Conservation (phyloP, 2,888 invertebrate genomes). For the Eucera pruinosa region DNA sequence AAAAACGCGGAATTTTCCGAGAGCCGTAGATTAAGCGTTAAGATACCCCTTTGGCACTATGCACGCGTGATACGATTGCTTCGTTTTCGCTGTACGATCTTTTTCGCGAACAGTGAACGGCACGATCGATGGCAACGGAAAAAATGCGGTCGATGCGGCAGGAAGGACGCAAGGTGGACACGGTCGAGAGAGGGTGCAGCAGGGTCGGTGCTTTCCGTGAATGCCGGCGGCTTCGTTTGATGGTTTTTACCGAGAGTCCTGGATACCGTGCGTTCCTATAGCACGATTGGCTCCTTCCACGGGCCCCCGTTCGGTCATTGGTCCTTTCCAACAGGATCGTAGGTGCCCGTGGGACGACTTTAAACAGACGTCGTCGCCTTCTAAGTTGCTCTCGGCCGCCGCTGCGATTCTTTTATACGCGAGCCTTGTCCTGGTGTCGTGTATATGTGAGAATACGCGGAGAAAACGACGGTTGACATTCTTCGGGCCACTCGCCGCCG, state of each 20-base stretch:
- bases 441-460: conserved; percentile 19
- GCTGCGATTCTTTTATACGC: conserved; percentile 35
- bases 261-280: conserved; percentile 78
- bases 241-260: conserved; percentile 76
- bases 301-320: conserved; percentile 68
- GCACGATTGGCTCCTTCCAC: conserved; percentile 74
- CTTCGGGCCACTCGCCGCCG: conserved; percentile 63
- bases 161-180: conserved; percentile 72
- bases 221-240: conserved; percentile 79
- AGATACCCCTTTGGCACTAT: conserved; percentile 9
- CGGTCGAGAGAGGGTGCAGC: conserved; percentile 70
- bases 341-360: conserved; percentile 62
- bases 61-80: conserved; percentile 38
- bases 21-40: too few species aligned
- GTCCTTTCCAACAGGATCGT: conserved; percentile 69
- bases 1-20: too few species aligned
- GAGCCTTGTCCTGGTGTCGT: not conserved
- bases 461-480: conserved; percentile 70
- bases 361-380: conserved; percentile 46
- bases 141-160: conserved; percentile 73
- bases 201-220: conserved; percentile 74
- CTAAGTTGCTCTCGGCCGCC: conserved; percentile 5
- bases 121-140: conserved; percentile 67
- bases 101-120: conserved; percentile 65
- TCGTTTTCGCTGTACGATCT: conserved; percentile 62